Conservation (phyloP, 1,140 invertebrate genomes). For the roundworm (Caenorhabditis elegans) region DNA sequence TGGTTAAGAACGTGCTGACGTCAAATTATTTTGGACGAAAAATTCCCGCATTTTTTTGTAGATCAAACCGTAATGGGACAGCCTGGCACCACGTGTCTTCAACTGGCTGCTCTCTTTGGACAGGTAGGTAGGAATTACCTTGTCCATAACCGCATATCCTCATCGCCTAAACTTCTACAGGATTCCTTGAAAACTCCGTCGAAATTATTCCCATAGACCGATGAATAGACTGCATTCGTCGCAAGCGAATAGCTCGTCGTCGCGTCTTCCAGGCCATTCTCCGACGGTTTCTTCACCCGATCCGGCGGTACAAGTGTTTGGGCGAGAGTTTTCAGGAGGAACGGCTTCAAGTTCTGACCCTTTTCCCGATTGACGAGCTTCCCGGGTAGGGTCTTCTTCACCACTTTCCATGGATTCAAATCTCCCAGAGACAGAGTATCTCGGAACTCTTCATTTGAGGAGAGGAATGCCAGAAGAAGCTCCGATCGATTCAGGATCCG, state of each 20-base stretch:
- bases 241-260: background rate
- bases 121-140: too few species aligned
- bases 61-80: too few species aligned
- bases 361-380: slow-evolving; percentile 39
- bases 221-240: background rate
- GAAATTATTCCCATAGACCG: slow-evolving; percentile 34
- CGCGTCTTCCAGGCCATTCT: background rate
- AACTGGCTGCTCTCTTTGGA: too few species aligned
- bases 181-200: background rate
- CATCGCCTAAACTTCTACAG: background rate
- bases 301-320: slow-evolving; percentile 31
- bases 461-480: slow-evolving; percentile 45
- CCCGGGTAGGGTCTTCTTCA: slow-evolving; percentile 42
- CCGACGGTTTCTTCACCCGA: background rate
- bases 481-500: slow-evolving; percentile 41
- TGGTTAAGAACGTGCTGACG: too few species aligned
- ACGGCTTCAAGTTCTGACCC: slow-evolving; percentile 47
- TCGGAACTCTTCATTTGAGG: slow-evolving; percentile 43
- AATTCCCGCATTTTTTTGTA: too few species aligned
- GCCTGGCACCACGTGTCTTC: too few species aligned
- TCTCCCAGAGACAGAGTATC: slow-evolving; percentile 37
- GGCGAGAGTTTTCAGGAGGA: slow-evolving; percentile 44
- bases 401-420: slow-evolving; percentile 50
- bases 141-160: slow-evolving; percentile 8
- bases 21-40: too few species aligned